A percentile compares a stretch with the other conserved stretches of the same genome.
Evolutionary conservation across 2,113 vertebrate genomes (phyloP).

Genomic region (Amazona guildingii): DNA sequence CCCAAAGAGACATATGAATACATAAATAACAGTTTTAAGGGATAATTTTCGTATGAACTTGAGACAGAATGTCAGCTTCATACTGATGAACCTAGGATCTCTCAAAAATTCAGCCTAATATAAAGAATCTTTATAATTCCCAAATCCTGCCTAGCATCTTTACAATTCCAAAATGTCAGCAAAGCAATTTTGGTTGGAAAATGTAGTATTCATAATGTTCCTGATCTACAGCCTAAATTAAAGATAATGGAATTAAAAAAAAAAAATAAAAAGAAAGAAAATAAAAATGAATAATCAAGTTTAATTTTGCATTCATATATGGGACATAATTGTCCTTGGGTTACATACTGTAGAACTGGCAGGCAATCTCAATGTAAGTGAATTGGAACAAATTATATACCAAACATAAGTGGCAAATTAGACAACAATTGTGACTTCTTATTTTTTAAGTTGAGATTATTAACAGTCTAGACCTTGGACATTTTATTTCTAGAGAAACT

Average conservation of each 20-base stretch:
- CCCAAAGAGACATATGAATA: neutral
- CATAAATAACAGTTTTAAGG: neutral
- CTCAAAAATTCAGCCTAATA: neutral
- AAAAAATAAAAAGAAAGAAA: accelerated
- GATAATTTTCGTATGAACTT: neutral
- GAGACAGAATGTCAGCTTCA: neutral
- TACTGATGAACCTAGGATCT: neutral
- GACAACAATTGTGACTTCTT: neutral
- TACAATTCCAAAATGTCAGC: neutral
- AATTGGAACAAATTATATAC: neutral
- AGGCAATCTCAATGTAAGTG: neutral
- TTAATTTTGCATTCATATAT: neutral
- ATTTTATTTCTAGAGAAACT: neutral
- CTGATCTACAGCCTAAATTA: neutral
- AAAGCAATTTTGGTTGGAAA: neutral
- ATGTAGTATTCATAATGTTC: neutral
- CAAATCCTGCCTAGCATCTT: neutral
- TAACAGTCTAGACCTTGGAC: neutral
- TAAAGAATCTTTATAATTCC: neutral
- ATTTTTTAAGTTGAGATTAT: neutral
- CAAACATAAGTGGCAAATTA: neutral
- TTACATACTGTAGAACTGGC: neutral
- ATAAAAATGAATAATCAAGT: neutral
- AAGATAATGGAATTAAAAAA: neutral
- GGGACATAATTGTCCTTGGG: neutral